A percentile compares a stretch with the other conserved stretches of the same genome.
Evolutionary conservation across 2,113 vertebrate species (phyloP).

Genomic region (Craseonycteris thonglongyai): DNA sequence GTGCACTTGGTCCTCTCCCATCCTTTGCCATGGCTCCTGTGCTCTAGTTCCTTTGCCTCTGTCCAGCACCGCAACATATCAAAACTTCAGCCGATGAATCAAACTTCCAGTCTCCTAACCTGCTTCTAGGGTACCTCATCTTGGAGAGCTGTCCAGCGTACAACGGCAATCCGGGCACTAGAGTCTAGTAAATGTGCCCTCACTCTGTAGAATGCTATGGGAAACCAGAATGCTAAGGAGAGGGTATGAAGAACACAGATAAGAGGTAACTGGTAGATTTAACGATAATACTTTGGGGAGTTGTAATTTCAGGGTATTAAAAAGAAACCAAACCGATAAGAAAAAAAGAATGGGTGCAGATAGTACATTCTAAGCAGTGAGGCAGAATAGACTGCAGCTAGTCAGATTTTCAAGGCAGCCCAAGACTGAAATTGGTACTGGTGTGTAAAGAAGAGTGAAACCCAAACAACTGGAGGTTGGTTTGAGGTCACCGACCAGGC

Average conservation of each 20-base stretch:
- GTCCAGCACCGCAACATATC: background rate
- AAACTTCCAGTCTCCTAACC: background rate
- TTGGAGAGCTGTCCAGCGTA: background rate
- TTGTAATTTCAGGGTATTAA: background rate
- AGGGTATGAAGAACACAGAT: background rate
- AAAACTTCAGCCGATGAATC: background rate
- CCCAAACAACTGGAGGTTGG: background rate
- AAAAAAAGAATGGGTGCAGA: background rate
- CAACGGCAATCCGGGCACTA: background rate
- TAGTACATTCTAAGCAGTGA: background rate
- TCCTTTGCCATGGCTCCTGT: background rate
- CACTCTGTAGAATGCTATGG: background rate
- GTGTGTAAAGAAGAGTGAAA: background rate
- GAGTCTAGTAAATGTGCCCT: background rate
- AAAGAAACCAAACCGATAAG: background rate
- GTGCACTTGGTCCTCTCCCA: background rate
- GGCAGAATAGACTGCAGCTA: background rate
- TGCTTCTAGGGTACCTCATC: background rate
- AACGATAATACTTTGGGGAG: background rate
- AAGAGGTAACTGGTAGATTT: background rate
- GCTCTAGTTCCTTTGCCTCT: background rate
- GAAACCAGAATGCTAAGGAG: background rate
- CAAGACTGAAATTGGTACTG: background rate
- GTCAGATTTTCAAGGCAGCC: background rate
- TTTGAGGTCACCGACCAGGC: background rate